These are phyloP conservation scores for Agrotis exclamationis DNA, from an alignment of 2,888 invertebrate species.

Conservation along the genomic window DNA sequence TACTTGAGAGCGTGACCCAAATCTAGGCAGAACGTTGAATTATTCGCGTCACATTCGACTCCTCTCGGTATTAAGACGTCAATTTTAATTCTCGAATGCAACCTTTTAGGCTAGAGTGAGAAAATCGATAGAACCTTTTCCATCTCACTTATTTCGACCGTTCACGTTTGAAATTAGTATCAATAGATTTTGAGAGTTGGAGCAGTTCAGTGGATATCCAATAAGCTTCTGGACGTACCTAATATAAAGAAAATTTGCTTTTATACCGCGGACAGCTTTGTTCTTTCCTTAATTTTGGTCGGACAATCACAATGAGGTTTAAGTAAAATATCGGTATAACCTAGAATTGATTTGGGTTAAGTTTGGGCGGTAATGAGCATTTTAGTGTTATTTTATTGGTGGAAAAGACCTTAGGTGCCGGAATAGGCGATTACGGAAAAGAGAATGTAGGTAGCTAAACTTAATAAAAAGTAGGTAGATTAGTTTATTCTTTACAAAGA, in stretches of 20 bases:
- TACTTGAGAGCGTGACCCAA: conserved; percentile 44
- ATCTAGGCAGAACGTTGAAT: conserved; percentile 55
- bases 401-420: not conserved
- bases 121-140: conserved; percentile 69
- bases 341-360: conserved; percentile 40
- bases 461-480: not conserved
- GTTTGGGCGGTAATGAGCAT: conserved; percentile 10
- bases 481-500: not conserved
- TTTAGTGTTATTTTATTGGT: conserved; percentile 41
- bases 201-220: conserved; percentile 63
- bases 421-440: not conserved
- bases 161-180: conserved; percentile 69
- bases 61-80: conserved; percentile 64
- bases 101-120: conserved; percentile 50
- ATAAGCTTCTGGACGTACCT: conserved; percentile 59
- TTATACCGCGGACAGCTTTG: conserved; percentile 49
- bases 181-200: conserved; percentile 65
- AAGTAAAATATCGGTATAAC: conserved; percentile 32
- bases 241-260: conserved; percentile 63
- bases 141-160: conserved; percentile 66
- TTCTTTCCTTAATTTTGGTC: conserved; percentile 39
- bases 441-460: not conserved
- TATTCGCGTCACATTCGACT: conserved; percentile 54
- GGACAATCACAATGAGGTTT: conserved; percentile 31
- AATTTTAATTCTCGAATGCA: conserved; percentile 73